These are phyloP conservation scores for Dromaius novaehollandiae DNA, from an alignment of 2,113 vertebrate species.

Conservation along the genomic window DNA sequence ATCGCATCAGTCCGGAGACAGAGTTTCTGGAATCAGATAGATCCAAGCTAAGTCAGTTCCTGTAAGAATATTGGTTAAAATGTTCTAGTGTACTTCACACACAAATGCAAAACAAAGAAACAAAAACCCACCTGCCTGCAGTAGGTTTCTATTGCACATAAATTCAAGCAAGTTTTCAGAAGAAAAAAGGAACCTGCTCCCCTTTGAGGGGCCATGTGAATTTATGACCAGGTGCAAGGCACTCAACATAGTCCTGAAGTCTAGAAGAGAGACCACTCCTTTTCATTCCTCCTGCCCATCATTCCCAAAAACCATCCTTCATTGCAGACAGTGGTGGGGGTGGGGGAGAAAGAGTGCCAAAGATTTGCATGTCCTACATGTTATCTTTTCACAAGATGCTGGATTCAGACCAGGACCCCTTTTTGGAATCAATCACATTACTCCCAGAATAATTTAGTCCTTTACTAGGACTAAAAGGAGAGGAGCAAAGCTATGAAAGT, in stretches of 20 bases:
- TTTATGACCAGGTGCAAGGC: slow-evolving; percentile 53
- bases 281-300: slow-evolving; percentile 13
- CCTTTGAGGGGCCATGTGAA: slow-evolving; percentile 57
- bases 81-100: slow-evolving; percentile 72
- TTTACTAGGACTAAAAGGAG: neutral
- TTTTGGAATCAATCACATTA: neutral
- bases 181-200: slow-evolving; percentile 52
- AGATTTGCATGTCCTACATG: neutral
- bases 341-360: neutral
- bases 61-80: slow-evolving; percentile 83
- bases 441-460: neutral
- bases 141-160: slow-evolving; percentile 50
- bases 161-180: slow-evolving; percentile 73
- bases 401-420: neutral
- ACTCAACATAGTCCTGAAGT: slow-evolving; percentile 6
- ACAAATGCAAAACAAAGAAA: slow-evolving; percentile 39
- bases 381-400: neutral
- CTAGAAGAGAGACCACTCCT: slow-evolving; percentile 26
- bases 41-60: slow-evolving; percentile 67
- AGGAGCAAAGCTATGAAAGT: neutral
- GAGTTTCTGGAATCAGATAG: slow-evolving; percentile 79
- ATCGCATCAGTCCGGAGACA: slow-evolving; percentile 75
- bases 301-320: slow-evolving; percentile 65
- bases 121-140: neutral
- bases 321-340: slow-evolving; percentile 71